Evolutionary conservation across 1,140 invertebrate species (phyloP), one percentile per base, ranked within the genome.

Genomic region (Heliconius nattereri): DNA sequence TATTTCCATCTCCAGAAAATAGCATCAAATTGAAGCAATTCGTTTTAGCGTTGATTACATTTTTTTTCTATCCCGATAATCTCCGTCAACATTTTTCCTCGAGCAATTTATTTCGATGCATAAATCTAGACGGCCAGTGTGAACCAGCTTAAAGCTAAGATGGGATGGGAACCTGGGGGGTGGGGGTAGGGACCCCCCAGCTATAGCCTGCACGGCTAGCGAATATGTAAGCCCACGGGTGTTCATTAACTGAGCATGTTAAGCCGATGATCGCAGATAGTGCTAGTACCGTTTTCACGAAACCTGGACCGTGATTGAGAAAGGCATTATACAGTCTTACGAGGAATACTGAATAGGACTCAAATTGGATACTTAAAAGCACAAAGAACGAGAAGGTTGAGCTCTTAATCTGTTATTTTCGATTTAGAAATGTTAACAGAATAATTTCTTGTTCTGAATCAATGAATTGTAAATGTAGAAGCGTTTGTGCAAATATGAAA

Each of bases 161-260:
- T 78, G 84, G 80, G 74, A 80, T 75, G 80, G 75, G 74, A 54
- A 73, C 75, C 81, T 80, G 32, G 32, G 32, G 6, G 32, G 32
- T 32, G 32, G 32, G 32, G 32, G 32, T 35, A 35, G 32, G 32
- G 32, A 52, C 81, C 83, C 80, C 81, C 75, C 57, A 71, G 57
- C 78, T 77, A 79, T 76, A 77, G 77, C 81, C 73, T 78, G 83
- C 85, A 85, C 79, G 86, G 84, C 83, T 80, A 84, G 83, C 81
- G 83, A 81, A 81, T 88, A 86, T 92, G 88, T 91, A 89, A 88
- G 87, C 89, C 88, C 85, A 86, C 83, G 87, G 87, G 86, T 89
- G 88, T 89, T 92, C 91, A 91, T 91, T 91, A 92, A 90, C 88
- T 90, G 84, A 82, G 83, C 87, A 91, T 88, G 90, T 90, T 92